A percentile compares a stretch with the other conserved stretches of the same genome.
Conservation (phyloP, 2,888 invertebrate species). For the Dugesia japonica region DNA sequence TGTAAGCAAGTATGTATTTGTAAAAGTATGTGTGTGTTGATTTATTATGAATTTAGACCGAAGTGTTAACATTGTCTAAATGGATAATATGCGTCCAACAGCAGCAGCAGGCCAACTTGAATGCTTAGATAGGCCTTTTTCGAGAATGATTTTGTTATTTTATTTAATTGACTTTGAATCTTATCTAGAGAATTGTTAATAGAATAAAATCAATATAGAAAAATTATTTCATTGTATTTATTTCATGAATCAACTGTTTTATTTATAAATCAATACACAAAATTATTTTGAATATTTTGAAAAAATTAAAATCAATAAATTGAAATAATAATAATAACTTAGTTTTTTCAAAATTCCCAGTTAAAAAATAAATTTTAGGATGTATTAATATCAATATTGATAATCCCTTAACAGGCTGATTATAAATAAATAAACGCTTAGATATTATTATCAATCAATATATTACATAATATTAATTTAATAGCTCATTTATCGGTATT, state of each 20-base stretch:
- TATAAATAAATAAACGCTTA: background rate
- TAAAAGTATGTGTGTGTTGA: background rate
- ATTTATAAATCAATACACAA: background rate
- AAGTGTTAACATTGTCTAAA: background rate
- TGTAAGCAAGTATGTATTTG: background rate
- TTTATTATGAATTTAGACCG: background rate
- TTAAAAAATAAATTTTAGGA: too few relatives aligned
- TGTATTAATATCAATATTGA: background rate
- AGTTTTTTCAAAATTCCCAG: too few relatives aligned
- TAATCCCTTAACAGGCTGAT: background rate
- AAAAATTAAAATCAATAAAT: background rate
- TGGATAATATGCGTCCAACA: background rate
- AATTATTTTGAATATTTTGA: background rate
- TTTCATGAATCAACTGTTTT: too few relatives aligned
- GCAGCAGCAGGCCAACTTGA: background rate
- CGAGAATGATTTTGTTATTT: background rate
- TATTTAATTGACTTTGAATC: background rate
- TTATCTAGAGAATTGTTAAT: background rate
- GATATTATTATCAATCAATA: background rate
- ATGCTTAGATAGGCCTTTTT: background rate
- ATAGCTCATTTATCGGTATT: background rate
- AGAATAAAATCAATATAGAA: background rate
- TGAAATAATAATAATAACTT: background rate
- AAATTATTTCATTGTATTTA: too few relatives aligned
- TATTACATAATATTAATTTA: background rate